These are phyloP conservation scores for Syrmaticus mikado DNA, from an alignment of 2,113 vertebrate genomes.

Conservation along the genomic window DNA sequence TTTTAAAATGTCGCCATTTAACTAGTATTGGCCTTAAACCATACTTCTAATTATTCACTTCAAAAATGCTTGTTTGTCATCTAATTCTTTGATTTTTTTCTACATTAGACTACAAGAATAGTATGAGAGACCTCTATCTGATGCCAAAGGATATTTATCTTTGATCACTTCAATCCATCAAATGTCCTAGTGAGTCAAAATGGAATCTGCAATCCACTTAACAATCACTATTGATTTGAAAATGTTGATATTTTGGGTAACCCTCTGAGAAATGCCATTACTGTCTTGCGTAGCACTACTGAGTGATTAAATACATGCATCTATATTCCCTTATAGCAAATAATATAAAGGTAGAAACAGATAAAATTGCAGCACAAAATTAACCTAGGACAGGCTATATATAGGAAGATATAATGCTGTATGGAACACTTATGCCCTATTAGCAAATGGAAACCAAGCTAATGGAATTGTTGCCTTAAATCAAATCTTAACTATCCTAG, in stretches of 20 bases:
- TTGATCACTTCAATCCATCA: conserved; percentile 15
- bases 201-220: conserved; percentile 14
- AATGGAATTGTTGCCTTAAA: conserved; percentile 12
- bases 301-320: neutral
- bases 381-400: neutral
- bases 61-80: conserved; percentile 12
- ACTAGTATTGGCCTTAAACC: neutral
- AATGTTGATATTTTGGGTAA: conserved; percentile 13
- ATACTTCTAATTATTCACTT: conserved; percentile 40
- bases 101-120: neutral
- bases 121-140: neutral
- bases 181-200: conserved; percentile 9
- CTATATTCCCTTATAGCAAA: neutral
- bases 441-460: neutral
- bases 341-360: neutral
- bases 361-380: neutral
- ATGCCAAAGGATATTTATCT: conserved; percentile 1
- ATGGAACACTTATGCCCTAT: neutral
- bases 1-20: conserved; percentile 26
- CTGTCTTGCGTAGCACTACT: neutral
- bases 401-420: neutral
- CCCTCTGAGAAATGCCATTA: neutral
- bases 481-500: neutral
- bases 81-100: conserved; percentile 20
- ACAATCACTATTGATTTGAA: conserved; percentile 18